Conservation (phyloP, 2,113 vertebrate species). For the Myotis brandtii region DNA sequence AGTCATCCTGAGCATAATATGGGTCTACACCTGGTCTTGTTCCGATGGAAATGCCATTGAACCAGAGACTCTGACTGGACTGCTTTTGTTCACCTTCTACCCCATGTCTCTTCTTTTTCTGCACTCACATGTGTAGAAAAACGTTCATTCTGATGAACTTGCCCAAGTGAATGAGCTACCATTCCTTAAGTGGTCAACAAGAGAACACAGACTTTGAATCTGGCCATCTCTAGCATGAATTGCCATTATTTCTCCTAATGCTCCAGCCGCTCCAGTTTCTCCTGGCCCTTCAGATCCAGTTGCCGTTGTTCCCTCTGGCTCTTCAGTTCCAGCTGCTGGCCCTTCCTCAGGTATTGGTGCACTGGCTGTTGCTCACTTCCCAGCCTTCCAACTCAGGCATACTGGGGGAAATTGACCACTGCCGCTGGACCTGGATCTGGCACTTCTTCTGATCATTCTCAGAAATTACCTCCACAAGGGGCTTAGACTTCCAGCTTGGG, state of each 20-base stretch:
- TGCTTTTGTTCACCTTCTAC: constrained; percentile 7
- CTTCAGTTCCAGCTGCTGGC: constrained; percentile 80
- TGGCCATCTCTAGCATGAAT: constrained; percentile 75
- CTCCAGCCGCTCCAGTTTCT: constrained; percentile 82
- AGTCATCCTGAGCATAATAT: constrained; percentile 6
- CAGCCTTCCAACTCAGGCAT: constrained; percentile 28
- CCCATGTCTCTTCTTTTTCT: constrained; percentile 53
- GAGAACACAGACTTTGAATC: constrained; percentile 46
- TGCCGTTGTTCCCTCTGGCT: constrained; percentile 77
- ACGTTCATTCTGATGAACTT: constrained; percentile 56
- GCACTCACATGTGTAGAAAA: constrained; percentile 39
- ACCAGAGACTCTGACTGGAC: neutral
- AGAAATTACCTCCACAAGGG: constrained; percentile 54
- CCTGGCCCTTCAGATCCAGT: constrained; percentile 79
- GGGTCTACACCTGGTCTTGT: neutral
- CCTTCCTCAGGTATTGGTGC: constrained; percentile 80
- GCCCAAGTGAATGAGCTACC: neutral
- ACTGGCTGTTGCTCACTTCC: constrained; percentile 52
- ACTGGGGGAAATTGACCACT: constrained; percentile 64
- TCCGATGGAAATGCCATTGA: neutral
- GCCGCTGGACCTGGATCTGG: constrained; percentile 45
- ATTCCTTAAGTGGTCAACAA: constrained; percentile 38
- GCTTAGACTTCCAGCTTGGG: constrained; percentile 60
- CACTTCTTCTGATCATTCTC: constrained; percentile 70
- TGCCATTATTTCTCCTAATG: constrained; percentile 81